Base-by-base conservation (phyloP, 2,888 invertebrate species). In the Macropis europaea region DNA sequence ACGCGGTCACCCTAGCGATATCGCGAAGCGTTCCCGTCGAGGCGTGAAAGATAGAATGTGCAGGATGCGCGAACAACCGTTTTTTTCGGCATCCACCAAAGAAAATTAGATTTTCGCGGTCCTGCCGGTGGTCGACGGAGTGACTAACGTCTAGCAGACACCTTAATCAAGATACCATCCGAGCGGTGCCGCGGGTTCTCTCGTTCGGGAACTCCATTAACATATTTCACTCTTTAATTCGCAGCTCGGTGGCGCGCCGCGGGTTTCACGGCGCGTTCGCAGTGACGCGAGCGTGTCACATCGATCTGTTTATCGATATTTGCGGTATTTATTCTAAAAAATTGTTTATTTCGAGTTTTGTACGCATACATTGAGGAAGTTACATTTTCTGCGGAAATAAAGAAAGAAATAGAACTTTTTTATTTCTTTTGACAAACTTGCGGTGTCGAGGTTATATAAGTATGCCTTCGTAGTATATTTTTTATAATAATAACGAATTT, bases 191-290 rank as follows among this genome's bases (percentile, higher is more conserved):
- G 48, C 19, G 61, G 34, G 3, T 52, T 63, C 38, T 42, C 43
- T 48, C 38, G 34, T 36, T 42, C 26, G 66, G 40, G 59, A 74
- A 81, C 81, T 83, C 84, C 83, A 83, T 84, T 84, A 84, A 84
- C 84, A 84, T 84, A 84, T 84, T 84, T 83, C 81, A 84, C 80
- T 81, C 77, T 81, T 83, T 82, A 83, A 84, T 82, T 84, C 77
- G 75, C 73, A 69, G 77, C 73, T n/a, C n/a, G 73, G 64, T 73
- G 73, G 78, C 73, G 71, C 76, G 73, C 76, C 56, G 75, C 81
- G 82, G 77, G 79, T 83, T 84, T 84, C 84, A 84, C 81, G 82
- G 78, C 42, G 71, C 80, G 84, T 84, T 84, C 80, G 80, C 78
- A 72, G 77, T 76, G 74, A 82, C 81, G 84, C 77, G 80, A 75